Evolutionary conservation across 2,797 vertebrate species (phyloP).

Genomic region (Trachurus trachurus): DNA sequence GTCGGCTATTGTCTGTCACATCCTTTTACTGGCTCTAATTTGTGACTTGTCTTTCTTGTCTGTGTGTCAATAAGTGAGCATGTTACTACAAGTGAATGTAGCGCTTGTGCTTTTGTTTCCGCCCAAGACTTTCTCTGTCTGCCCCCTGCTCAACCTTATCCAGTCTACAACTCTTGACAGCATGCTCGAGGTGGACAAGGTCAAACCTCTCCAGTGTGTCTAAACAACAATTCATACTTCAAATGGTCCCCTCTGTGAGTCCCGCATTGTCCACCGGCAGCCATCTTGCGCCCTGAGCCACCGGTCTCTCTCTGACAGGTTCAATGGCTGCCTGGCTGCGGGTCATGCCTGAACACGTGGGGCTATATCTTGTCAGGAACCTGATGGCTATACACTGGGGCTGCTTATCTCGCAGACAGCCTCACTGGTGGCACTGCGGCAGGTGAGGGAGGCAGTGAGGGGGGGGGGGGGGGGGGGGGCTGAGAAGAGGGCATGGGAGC

Average conservation of each 20-base stretch:
- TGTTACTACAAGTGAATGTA: constrained; percentile 21
- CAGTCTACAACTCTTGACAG: constrained; percentile 71
- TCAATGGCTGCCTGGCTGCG: constrained; percentile 67
- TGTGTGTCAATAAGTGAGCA: constrained; percentile 27
- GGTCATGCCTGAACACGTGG: constrained; percentile 75
- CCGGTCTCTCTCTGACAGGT: constrained; percentile 77
- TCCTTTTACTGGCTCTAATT: constrained; percentile 44
- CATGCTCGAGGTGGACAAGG: constrained; percentile 70
- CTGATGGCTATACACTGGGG: constrained; percentile 73
- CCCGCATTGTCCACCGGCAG: constrained; percentile 53
- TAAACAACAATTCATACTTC: constrained; percentile 76
- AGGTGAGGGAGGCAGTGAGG: constrained; percentile 50
- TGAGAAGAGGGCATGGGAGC: constrained; percentile 33
- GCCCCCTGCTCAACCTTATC: constrained; percentile 63
- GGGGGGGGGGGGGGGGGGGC: constrained; percentile 23
- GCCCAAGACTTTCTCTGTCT: constrained; percentile 43
- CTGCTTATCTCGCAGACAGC: constrained; percentile 78
- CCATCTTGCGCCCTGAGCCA: constrained; percentile 69
- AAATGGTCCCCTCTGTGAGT: constrained; percentile 56
- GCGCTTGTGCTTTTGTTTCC: constrained; percentile 48
- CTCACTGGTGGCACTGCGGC: constrained; percentile 51
- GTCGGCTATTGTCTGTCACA: constrained; percentile 55
- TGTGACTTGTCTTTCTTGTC: constrained; percentile 39
- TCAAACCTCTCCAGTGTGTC: constrained; percentile 71
- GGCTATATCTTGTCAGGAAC: constrained; percentile 76